A percentile compares a stretch with the other conserved stretches of the same genome.
Evolutionary conservation across 2,113 vertebrate species (phyloP).

Genomic region (Brachyhypopomus occidentalis): DNA sequence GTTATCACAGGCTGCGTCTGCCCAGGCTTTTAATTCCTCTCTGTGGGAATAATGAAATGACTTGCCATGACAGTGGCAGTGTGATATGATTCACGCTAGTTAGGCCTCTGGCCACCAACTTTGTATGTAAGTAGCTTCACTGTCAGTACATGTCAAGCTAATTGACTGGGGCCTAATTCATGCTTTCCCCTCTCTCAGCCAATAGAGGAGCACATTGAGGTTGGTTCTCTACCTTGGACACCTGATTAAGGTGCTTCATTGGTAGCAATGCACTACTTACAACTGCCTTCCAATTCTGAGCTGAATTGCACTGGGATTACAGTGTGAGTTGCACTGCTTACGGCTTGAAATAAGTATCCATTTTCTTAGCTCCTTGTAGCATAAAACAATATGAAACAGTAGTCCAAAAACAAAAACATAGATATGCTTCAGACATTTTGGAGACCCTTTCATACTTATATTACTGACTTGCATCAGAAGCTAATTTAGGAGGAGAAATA

Average conservation of each 20-base stretch:
- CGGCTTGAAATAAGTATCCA: no score
- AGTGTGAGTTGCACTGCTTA: no score
- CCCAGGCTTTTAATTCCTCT: conserved; percentile 21
- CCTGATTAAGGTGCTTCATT: neutral
- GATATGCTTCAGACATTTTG: neutral
- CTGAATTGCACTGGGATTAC: no score
- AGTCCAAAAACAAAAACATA: no score
- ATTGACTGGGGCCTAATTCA: conserved; percentile 47
- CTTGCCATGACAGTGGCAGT: conserved; percentile 47
- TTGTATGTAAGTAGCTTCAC: conserved; percentile 44
- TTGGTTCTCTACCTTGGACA: neutral
- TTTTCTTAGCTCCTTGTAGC: no score
- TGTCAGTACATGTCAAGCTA: conserved; percentile 54
- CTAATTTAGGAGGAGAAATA: neutral
- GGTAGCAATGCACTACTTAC: neutral
- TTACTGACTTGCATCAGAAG: neutral
- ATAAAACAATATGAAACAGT: no score
- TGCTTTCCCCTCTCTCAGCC: neutral
- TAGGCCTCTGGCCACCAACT: conserved; percentile 40
- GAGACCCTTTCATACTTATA: neutral
- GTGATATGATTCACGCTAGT: conserved; percentile 51
- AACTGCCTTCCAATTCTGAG: neutral
- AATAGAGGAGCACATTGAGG: neutral
- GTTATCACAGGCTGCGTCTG: conserved; percentile 9
- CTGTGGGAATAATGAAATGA: conserved; percentile 25